Evolutionary conservation across 2,888 invertebrate species (phyloP), one percentile per base, ranked within the genome.

Genomic region (Tiliacea citrago): DNA sequence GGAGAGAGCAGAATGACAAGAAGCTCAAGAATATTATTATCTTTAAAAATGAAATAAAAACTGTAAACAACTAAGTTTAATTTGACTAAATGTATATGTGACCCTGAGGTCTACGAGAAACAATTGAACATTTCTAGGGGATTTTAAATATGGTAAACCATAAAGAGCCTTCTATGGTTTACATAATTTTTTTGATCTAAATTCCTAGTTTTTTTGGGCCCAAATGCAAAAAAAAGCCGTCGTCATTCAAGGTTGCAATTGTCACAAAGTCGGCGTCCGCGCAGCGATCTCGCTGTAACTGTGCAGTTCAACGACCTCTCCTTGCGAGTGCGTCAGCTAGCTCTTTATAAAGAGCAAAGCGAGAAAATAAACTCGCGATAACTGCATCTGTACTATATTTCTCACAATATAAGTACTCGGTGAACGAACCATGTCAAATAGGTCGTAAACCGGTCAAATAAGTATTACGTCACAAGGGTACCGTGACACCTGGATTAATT

Each of bases 341-440:
- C 93, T 93, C 93, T 94, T 93, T 94, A 94, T 93, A 93, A 95
- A 95, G 93, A 93, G 94, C 94, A 94, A 95, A 94, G 91, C 92
- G 94, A 95, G 95, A 95, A 95, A 95, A 95, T 95, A 94, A 94
- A 94, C 87, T 81, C 88, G 88, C 91, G 93, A 95, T 95, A 95
- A 94, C 92, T 91, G 92, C 95, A 94, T 95, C 93, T 93, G 93
- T 91, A 90, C 91, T 91, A 90, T 88, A 87, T 86, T 83, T 90
- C 90, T 90, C 89, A 91, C 90, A 90, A 88, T 89, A 88, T 88
- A 86, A 88, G 90, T 91, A 92, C 75, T 68, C 93, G 93, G 94
- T 94, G 92, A 94, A 94, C 92, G 94, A 93, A 94, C 93, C 91
- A 90, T 88, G 91, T 90, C 91, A 92, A 92, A 93, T 93, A 92